Percentiles rank a stretch among this genome's conserved stretches.
Conservation (phyloP, 2,888 invertebrate species). For the Eupithecia vulgata region DNA sequence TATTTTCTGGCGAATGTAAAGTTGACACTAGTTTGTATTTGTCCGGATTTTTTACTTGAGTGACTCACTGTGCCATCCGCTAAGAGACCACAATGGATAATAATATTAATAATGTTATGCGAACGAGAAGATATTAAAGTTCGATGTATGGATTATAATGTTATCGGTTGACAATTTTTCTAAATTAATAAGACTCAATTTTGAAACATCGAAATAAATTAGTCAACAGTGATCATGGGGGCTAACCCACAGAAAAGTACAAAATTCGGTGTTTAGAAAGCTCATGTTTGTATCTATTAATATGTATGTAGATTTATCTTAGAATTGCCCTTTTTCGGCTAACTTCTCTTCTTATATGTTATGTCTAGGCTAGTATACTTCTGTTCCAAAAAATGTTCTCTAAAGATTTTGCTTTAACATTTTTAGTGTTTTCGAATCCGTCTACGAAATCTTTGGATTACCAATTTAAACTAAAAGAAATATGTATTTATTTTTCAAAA, state of each 20-base stretch:
- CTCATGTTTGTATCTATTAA: conserved; percentile 78
- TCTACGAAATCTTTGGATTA: conserved; percentile 80
- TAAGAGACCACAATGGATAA: conserved; percentile 82
- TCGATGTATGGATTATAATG: conserved; percentile 63
- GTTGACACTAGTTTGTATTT: conserved; percentile 54
- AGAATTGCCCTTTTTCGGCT: conserved; percentile 74
- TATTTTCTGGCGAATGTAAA: conserved; percentile 66
- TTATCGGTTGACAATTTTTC: conserved; percentile 82
- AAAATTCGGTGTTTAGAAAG: conserved; percentile 82
- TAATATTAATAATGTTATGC: conserved; percentile 58
- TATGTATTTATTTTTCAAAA: conserved; percentile 82
- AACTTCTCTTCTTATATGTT: conserved; percentile 70
- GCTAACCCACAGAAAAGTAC: conserved; percentile 79
- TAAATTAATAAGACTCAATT: conserved; percentile 80
- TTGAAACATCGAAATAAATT: conserved; percentile 81
- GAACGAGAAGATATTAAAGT: conserved; percentile 63
- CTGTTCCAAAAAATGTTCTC: conserved; percentile 72
- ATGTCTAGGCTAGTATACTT: conserved; percentile 75
- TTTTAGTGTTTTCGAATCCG: conserved; percentile 80
- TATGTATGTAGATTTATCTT: conserved; percentile 72
- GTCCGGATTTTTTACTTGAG: conserved; percentile 79
- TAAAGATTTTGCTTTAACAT: conserved; percentile 71
- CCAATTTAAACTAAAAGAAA: conserved; percentile 72
- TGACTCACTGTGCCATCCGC: conserved; percentile 75
- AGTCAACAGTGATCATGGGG: conserved; percentile 81